Evolutionary conservation across 2,797 vertebrate genomes (phyloP), one percentile per base, ranked within the genome.

Genomic region (Parauchenoglanis punctatus): DNA sequence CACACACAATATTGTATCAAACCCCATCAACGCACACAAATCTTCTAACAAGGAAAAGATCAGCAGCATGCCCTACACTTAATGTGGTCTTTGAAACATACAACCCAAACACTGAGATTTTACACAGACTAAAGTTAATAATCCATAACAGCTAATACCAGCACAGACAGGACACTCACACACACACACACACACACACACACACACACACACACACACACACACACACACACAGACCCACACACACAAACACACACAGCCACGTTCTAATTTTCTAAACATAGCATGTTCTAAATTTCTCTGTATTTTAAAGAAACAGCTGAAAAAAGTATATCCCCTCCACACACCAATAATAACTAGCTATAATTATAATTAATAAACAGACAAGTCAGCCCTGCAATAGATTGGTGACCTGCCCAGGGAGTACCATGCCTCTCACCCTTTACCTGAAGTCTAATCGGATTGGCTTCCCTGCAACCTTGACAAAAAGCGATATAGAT

Each of bases 41-140:
- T 68, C 65, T 2, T 31, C 72, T 61, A 68, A 75, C 28, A 59
- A 20, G 59, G 83, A 75, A 83, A 52, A 93, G 93, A 83, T 68
- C 65, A 70, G 54, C 84, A 84, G 73, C 28, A 59, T 49, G 28
- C 15, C 28, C 49, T 58, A 28, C 17, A 44, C 15, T 49, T 75
- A 1, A 0, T 31, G n/a, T 56, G 73, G 15, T 83, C 44, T 83
- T 75, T 83, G 44, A 76, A 40, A 82, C 2, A 17, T 52, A 31
- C 49, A 46, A 61, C 46, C 18, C 1, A 65, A 67, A 28, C n/a
- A 31, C 15, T 49, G 31, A 25, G 2, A 28, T 88, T 89, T 86
- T 59, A 40, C 31, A 54, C 56, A 67, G 49, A 85, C 8, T 82
- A 56, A 67, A 1, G 65, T 12, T n/a, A 28, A 77, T 28, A 54